Percentiles rank a stretch among this genome's conserved stretches.
phyloP scores from a whole-genome alignment of 1,140 invertebrate species.

The Parasteatoda tepidariorum region DNA sequence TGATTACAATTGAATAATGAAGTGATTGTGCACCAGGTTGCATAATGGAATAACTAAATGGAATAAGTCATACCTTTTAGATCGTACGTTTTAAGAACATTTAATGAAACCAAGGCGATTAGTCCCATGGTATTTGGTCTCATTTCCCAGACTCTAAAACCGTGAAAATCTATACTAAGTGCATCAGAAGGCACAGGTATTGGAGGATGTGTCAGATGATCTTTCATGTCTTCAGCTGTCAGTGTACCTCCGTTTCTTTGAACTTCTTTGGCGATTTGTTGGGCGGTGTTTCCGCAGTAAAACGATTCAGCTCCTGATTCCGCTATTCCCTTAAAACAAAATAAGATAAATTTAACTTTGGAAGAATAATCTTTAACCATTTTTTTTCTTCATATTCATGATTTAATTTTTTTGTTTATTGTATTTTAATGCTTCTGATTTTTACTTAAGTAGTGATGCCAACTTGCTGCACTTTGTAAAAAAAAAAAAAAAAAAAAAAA shows the following conservation, averaged over 20 bases:
- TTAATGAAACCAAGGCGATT: conserved; percentile 25
- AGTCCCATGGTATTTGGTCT: conserved; percentile 45
- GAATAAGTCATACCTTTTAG: conserved; percentile 59
- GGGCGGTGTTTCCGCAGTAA: conserved; percentile 68
- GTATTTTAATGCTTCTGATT: too few species aligned
- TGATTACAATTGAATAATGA: too few species aligned
- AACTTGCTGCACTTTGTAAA: too few species aligned
- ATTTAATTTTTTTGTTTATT: too few species aligned
- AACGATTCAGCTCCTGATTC: conserved; percentile 67
- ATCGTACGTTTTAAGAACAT: conserved; percentile 35
- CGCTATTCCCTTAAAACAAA: conserved; percentile 65
- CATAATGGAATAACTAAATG: too few species aligned
- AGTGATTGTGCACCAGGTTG: too few species aligned
- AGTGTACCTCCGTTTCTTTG: conserved; percentile 67
- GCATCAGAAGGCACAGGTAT: background rate
- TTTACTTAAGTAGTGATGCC: too few species aligned
- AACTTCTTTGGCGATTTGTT: conserved; percentile 67
- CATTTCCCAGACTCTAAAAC: conserved; percentile 51
- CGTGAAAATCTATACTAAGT: conserved; percentile 19
- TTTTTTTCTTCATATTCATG: too few species aligned
- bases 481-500: background rate
- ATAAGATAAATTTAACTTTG: too few species aligned
- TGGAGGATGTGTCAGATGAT: conserved; percentile 64
- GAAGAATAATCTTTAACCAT: too few species aligned
- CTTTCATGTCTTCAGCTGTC: conserved; percentile 67